A percentile compares a stretch with the other conserved stretches of the same genome.
Conservation (phyloP, 2,888 invertebrate species). For the Sminthurides aquaticus region DNA sequence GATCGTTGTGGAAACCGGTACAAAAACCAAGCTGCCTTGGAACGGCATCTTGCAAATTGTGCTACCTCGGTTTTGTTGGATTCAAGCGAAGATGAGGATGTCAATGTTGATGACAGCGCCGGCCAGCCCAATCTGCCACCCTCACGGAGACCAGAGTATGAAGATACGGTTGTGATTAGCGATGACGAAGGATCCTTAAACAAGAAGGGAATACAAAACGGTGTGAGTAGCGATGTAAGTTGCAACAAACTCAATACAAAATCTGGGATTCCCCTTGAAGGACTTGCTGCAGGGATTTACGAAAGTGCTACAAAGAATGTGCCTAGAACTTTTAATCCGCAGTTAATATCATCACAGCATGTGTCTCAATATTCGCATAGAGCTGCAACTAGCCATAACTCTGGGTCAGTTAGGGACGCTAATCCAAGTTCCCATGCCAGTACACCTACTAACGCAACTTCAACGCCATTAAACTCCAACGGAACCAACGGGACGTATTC, state of each 20-base stretch:
- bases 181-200: not conserved
- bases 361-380: too few species aligned
- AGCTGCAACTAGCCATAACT: too few species aligned
- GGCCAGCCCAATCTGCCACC: not conserved
- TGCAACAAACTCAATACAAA: not conserved
- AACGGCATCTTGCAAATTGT: not conserved
- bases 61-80: not conserved
- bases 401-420: too few species aligned
- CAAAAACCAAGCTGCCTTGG: not conserved
- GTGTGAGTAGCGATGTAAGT: not conserved
- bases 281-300: constrained; percentile 1
- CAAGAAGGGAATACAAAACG: not conserved
- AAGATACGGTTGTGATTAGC: not conserved
- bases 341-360: too few species aligned
- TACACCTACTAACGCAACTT: too few species aligned
- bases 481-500: too few species aligned
- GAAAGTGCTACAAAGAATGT: not conserved
- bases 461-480: too few species aligned
- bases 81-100: constrained; percentile 1
- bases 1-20: not conserved
- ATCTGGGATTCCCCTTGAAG: not conserved
- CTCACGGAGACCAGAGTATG: not conserved
- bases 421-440: too few species aligned
- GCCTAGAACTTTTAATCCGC: too few species aligned
- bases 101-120: not conserved